Evolutionary conservation across 2,113 vertebrate species (phyloP), one percentile per base, ranked within the genome.

Genomic region (Psammodynastes pulverulentus): DNA sequence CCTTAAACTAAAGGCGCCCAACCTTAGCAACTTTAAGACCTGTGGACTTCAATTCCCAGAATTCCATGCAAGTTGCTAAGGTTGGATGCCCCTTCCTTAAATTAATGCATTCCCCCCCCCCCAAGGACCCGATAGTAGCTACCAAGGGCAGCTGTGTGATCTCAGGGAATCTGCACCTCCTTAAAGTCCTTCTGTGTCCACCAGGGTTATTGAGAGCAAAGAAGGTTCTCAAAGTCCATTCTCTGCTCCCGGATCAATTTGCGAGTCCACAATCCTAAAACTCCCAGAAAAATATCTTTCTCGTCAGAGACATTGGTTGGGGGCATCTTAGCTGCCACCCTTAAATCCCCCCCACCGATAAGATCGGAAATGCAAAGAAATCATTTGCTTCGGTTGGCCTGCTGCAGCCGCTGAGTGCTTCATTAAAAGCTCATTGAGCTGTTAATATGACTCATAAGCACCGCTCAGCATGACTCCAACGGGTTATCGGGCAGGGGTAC

Each of bases 361-460:
- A 84, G 52, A 91, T 93, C 94, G 94, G 95, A 94, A 96, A 89
- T 94, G 96, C 95, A 88, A 92, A 87, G 95, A 97, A 88, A 96
- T 97, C 94, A 96, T 97, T 96, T 95, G 94, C 95, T 92, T 23
- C 94, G 94, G 96, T 96, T 96, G 94, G 94, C 95, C 96, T 94
- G 95, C 94, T 92, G 95, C 95, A 96, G 96, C 95, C 84, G 51
- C 89, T 88, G 93, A 43, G 93, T 17, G 94, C 94, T 95, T 97
- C 96, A 96, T 97, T 97, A 97, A 94, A 96, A 96, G 94, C 96
- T 97, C 96, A 93, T 96, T 96, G 96, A 97, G 94, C 96, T 97
- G 95, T 96, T 97, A 97, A 97, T 97, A 96, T 94, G 96, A 96
- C 96, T 96, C 96, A 96, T 94, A 96, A 96, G 96, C 95, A 96